Conservation (phyloP, 35 echinoderm and acorn worm species). For the Acanthaster planci region DNA sequence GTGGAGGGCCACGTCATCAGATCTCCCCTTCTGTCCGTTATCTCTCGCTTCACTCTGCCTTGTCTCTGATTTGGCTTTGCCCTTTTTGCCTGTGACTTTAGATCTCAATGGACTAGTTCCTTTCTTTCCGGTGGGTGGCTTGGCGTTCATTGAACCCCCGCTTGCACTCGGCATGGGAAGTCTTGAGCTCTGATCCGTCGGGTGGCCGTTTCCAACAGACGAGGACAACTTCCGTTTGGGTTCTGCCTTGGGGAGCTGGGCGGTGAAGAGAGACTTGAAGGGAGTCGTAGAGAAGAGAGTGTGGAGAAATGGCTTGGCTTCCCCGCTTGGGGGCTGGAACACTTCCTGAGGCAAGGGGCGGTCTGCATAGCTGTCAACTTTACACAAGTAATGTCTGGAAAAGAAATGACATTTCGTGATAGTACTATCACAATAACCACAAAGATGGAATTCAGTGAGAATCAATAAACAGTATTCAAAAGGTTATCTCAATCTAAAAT, state of each 20-base stretch:
- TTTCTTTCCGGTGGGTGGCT: background rate
- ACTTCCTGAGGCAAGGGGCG: slow-evolving; percentile 77
- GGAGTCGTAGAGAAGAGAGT: slow-evolving; percentile 85
- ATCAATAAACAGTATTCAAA: no score
- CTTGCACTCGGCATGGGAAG: no score
- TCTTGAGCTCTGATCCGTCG: no score
- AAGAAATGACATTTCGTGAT: background rate
- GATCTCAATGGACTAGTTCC: background rate
- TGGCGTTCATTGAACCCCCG: no score
- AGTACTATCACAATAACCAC: no score
- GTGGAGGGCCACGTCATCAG: no score
- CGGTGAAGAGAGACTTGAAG: slow-evolving; percentile 82
- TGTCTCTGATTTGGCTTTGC: no score
- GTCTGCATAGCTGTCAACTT: slow-evolving; percentile 54
- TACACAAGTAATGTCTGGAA: slow-evolving; percentile 75
- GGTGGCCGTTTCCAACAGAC: no score
- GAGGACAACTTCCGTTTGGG: background rate
- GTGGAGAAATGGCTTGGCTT: slow-evolving; percentile 74
- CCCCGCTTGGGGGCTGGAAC: slow-evolving; percentile 62
- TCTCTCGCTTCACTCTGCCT: no score
- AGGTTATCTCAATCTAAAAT: no score
- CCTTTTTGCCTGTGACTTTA: background rate
- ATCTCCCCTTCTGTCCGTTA: no score
- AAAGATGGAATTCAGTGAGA: no score
- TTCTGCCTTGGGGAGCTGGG: background rate